Evolutionary conservation across 2,113 vertebrate genomes (phyloP).

Genomic region (Hippolais icterina): DNA sequence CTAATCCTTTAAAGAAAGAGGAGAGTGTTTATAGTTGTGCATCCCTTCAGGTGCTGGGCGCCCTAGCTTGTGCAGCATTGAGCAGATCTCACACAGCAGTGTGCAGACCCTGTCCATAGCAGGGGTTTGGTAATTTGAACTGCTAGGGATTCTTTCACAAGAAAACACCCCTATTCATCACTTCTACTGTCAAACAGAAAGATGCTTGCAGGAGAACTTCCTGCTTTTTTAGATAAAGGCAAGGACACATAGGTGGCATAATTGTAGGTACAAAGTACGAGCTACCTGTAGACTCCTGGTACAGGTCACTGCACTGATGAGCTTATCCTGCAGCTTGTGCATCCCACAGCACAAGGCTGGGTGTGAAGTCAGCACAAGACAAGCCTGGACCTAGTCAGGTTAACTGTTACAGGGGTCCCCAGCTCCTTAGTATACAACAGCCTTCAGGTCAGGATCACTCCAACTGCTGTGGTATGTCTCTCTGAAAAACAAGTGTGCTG

Average conservation of each 20-base stretch:
- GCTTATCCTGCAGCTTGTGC: not conserved
- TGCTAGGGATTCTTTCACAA: not conserved
- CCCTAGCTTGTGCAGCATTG: not conserved
- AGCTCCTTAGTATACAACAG: not conserved
- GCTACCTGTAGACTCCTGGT: not conserved
- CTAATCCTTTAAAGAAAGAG: not conserved
- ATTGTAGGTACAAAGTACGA: not conserved
- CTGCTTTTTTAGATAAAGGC: not conserved
- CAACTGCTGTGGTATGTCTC: not conserved
- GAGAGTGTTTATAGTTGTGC: not conserved
- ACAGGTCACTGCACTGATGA: not conserved
- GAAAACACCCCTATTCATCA: not conserved
- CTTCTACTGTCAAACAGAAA: not conserved
- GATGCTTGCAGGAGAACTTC: not conserved
- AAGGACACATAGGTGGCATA: accelerated
- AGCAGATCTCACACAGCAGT: not conserved
- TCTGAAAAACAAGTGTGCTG: not conserved
- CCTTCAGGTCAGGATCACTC: not conserved
- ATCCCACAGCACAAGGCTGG: not conserved
- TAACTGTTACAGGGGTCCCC: not conserved
- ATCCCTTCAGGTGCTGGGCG: not conserved
- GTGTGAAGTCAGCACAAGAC: accelerated
- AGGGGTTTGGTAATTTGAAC: not conserved
- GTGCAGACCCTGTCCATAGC: not conserved
- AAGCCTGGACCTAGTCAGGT: not conserved